These are phyloP conservation scores for Eupleurogrammus muticus DNA, from an alignment of 2,797 vertebrate species.

Conservation along the genomic window DNA sequence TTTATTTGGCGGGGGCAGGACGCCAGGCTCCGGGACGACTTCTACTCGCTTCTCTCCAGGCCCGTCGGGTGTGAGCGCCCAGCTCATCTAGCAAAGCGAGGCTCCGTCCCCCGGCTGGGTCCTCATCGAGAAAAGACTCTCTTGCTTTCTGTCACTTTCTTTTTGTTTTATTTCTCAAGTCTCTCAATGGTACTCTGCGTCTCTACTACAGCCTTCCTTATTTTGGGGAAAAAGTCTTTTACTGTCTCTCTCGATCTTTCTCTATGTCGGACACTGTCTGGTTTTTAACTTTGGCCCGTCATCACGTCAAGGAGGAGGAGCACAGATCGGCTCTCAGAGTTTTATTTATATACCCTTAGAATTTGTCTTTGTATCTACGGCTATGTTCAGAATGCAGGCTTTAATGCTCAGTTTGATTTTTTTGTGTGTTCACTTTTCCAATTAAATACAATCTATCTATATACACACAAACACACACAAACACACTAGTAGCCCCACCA, in stretches of 20 bases:
- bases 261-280: conserved; percentile 8
- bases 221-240: conserved; percentile 30
- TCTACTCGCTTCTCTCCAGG: conserved; percentile 48
- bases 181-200: conserved; percentile 1
- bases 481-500: too few species aligned
- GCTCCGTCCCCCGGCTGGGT: conserved; percentile 26
- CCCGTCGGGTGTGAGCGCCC: conserved; percentile 16
- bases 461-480: too few species aligned
- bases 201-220: conserved; percentile 8
- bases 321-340: background rate
- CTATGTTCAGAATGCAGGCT: too few species aligned
- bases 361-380: too few species aligned
- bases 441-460: too few species aligned
- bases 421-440: too few species aligned
- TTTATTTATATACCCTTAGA: background rate
- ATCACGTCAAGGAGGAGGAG: background rate
- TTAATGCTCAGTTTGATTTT: too few species aligned
- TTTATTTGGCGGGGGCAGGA: conserved; percentile 54
- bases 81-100: conserved; percentile 36
- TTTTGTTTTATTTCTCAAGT: conserved; percentile 16
- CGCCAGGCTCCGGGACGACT: conserved; percentile 37
- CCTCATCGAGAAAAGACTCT: conserved; percentile 12
- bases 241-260: conserved; percentile 10
- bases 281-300: background rate
- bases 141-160: conserved; percentile 42